Evolutionary conservation across 2,797 vertebrate species (phyloP).

Genomic region (Pelodytes ibericus): DNA sequence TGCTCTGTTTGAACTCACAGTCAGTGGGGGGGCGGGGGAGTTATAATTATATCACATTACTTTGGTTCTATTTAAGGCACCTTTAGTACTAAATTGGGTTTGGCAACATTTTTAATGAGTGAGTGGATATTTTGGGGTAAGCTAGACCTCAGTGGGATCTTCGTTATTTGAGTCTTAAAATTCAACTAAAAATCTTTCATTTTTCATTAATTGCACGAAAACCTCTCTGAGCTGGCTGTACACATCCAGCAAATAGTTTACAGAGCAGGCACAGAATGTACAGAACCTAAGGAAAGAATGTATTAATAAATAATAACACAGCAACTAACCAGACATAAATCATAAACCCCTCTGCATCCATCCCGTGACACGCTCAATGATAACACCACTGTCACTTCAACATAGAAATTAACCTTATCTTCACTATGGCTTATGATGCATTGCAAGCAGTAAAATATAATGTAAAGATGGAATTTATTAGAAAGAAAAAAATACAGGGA

Average conservation of each 20-base stretch:
- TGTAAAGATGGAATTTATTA: not conserved
- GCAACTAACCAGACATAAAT: conserved; percentile 44
- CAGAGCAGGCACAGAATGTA: conserved; percentile 35
- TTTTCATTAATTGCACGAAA: conserved; percentile 8
- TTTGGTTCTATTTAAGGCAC: no score
- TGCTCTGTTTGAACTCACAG: no score
- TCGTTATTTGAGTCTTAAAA: no score
- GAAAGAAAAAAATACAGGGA: not conserved
- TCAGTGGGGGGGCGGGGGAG: no score
- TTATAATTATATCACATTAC: no score
- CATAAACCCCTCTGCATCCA: conserved; percentile 24
- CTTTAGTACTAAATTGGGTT: no score
- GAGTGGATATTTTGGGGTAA: no score
- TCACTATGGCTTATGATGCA: not conserved
- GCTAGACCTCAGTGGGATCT: no score
- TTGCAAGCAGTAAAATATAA: conserved; percentile 5
- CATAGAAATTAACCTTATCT: conserved; percentile 45
- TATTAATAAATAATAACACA: conserved; percentile 50
- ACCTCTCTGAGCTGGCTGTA: conserved; percentile 7
- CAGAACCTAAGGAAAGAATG: conserved; percentile 42
- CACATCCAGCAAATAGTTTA: conserved; percentile 47
- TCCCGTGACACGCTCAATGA: conserved; percentile 26
- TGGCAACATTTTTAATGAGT: no score
- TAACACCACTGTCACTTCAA: conserved; percentile 33
- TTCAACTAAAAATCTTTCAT: conserved; percentile 21